Conservation (phyloP, 2,113 vertebrate species). For the Neotragus moschatus region DNA sequence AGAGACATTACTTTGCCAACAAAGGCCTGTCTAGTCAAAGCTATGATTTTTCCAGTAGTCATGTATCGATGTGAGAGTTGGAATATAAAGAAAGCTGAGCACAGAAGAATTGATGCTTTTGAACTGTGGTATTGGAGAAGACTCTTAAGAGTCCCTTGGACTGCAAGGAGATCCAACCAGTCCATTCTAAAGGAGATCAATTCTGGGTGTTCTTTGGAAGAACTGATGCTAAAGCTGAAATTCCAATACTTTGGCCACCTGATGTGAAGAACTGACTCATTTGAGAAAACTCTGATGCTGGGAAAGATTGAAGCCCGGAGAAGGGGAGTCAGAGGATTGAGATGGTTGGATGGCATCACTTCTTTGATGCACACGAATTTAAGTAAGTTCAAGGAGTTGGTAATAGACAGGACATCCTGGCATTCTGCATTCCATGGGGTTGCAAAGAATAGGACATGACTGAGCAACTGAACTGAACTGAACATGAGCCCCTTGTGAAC, state of each 20-base stretch:
- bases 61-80: not conserved
- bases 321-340: not conserved
- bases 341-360: not conserved
- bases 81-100: not conserved
- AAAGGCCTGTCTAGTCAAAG: not conserved
- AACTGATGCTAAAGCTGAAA: not conserved
- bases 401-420: not conserved
- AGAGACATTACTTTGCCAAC: not conserved
- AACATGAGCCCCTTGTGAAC: not conserved
- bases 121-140: not conserved
- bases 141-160: not conserved
- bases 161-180: not conserved
- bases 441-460: not conserved
- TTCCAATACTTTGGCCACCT: not conserved
- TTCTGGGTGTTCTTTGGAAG: not conserved
- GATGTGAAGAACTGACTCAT: not conserved
- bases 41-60: not conserved
- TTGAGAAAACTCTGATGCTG: not conserved
- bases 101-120: not conserved
- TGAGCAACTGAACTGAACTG: not conserved
- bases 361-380: not conserved
- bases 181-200: not conserved
- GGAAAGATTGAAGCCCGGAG: not conserved
- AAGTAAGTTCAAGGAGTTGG: not conserved
- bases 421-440: not conserved